Evolutionary conservation across 2,797 vertebrate genomes (phyloP).

Genomic region (Chrosomus eos): DNA sequence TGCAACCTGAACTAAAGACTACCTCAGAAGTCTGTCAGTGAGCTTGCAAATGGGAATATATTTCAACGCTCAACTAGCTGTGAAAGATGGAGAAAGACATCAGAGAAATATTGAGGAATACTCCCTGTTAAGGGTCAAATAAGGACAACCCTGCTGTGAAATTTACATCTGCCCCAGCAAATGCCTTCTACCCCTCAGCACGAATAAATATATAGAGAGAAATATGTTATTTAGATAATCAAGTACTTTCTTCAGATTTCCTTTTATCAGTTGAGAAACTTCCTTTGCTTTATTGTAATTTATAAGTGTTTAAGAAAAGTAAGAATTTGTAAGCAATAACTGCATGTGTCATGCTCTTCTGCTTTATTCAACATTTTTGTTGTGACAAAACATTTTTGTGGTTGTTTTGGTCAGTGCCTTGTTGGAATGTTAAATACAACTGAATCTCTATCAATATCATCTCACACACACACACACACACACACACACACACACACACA

Average conservation of each 20-base stretch:
- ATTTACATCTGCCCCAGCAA: constrained; percentile 1
- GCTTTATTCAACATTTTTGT: background rate
- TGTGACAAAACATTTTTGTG: background rate
- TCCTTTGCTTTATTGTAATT: background rate
- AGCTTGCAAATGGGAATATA: constrained; percentile 3
- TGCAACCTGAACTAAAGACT: constrained; percentile 17
- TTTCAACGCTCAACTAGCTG: constrained; percentile 8
- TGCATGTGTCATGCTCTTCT: background rate
- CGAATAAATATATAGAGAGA: background rate
- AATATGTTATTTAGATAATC: background rate
- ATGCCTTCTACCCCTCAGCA: background rate
- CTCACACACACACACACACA: background rate
- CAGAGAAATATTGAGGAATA: background rate
- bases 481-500: background rate
- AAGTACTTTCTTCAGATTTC: background rate
- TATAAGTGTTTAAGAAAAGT: background rate
- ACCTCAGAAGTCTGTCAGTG: constrained; percentile 3
- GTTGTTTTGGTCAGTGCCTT: background rate
- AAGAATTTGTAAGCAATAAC: background rate
- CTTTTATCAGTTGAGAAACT: background rate
- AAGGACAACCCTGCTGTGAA: constrained; percentile 26
- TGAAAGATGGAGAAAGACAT: constrained; percentile 3
- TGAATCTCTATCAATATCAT: background rate
- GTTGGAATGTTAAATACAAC: background rate
- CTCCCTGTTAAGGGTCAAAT: background rate